phyloP scores from a whole-genome alignment of 2,113 vertebrate species.

The Nycticebus coucang region DNA sequence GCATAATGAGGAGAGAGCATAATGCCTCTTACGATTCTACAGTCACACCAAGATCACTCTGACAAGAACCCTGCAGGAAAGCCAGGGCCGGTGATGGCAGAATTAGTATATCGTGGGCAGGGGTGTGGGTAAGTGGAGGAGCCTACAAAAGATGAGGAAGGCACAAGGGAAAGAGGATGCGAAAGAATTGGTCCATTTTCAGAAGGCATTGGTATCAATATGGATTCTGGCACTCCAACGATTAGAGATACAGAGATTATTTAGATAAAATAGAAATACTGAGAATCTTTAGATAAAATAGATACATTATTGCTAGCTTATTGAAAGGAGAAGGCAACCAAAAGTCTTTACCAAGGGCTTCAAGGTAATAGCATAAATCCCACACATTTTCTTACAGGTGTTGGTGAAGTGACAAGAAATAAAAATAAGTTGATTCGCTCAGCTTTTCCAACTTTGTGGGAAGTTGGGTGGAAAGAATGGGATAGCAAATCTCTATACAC shows the following conservation, averaged over 20 bases:
- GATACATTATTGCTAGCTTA: not conserved
- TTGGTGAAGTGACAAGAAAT: not conserved
- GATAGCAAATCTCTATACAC: not conserved
- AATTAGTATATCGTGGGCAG: not conserved
- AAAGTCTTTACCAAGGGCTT: not conserved
- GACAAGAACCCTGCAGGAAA: not conserved
- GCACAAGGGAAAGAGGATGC: not conserved
- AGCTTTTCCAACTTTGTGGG: not conserved
- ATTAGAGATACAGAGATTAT: not conserved
- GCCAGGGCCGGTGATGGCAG: not conserved
- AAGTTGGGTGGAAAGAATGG: not conserved
- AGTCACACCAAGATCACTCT: not conserved
- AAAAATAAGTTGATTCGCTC: not conserved
- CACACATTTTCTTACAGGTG: not conserved
- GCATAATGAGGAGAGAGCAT: not conserved
- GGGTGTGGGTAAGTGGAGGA: not conserved
- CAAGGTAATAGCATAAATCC: not conserved
- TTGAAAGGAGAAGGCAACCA: not conserved
- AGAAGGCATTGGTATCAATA: not conserved
- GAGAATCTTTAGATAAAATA: constrained; percentile 3
- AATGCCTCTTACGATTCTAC: not conserved
- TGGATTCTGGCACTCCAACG: not conserved
- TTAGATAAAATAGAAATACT: not conserved
- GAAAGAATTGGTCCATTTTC: not conserved
- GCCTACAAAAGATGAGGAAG: not conserved